Evolutionary conservation across 2,113 vertebrate species (phyloP), one percentile per base, ranked within the genome.

Genomic region (Gasterosteus nipponicus): DNA sequence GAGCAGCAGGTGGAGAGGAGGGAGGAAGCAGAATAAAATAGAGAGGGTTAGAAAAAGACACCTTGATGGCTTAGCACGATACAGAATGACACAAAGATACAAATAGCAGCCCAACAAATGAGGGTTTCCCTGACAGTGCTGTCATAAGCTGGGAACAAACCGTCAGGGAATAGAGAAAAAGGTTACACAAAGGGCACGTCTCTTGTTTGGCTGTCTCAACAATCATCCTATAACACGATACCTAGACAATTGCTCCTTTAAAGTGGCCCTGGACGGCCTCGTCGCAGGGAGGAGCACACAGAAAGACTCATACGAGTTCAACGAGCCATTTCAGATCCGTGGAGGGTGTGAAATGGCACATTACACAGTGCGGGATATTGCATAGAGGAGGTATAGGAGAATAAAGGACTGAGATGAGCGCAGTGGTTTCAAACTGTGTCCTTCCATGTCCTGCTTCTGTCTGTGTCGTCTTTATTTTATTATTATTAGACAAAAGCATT

Each of bases 131-230:
- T 83, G 87, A 91, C 82, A 86, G 58, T 10, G 71, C 81, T 77
- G 84, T 89, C 82, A 78, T 56, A 42, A 81, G 62, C 56, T 10
- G 16, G 12, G 64, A 62, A 42, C 19, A 0, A 29, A 63, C 78
- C 39, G 58, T 83, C 77, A 74, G 76, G 78, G 51, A 58, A 65
- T 35, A 39, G 42, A 35, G 42, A 73, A 86, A 92, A 86, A 92
- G 87, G 88, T 87, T 72, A 82, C 67, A 67, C 11, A 89, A 87
- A 89, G 87, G 88, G 60, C 82, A 73, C 85, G 46, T 63, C 74
- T 83, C 77, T 80, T 69, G 86, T 87, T 80, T 76, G 74, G 89
- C 79, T 86, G 87, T 86, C 88, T 87, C 69, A 69, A 85, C 91
- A 85, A 85, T 89, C 85, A 79, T 85, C 77, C 70, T 56, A 19